A percentile compares a stretch with the other conserved stretches of the same genome.
These are phyloP conservation scores for Pangasius larnaudii DNA, from an alignment of 2,797 vertebrate species.

Conservation along the genomic window DNA sequence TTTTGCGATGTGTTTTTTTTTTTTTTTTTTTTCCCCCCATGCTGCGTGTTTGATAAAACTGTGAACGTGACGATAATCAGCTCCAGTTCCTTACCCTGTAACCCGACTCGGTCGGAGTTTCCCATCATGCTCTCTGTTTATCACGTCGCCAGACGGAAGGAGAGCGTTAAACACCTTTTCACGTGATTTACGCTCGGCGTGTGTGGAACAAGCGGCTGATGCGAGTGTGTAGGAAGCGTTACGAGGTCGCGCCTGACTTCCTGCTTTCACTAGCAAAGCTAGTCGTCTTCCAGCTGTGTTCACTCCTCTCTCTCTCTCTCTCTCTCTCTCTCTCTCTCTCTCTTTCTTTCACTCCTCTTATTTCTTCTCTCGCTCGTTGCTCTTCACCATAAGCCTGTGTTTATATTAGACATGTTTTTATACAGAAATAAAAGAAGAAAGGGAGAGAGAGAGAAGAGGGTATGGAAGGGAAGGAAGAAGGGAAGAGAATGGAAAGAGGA, in stretches of 20 bases:
- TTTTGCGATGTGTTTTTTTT: not conserved
- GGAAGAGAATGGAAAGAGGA: not conserved
- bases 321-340: not conserved
- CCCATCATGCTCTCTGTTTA: constrained; percentile 22
- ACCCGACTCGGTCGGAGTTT: not conserved
- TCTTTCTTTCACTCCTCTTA: not conserved
- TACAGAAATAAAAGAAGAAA: not conserved
- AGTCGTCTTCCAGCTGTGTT: not conserved
- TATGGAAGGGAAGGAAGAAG: not conserved
- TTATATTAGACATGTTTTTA: not conserved
- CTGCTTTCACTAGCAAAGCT: not conserved
- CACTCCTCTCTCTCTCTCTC: not conserved
- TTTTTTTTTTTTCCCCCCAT: not conserved
- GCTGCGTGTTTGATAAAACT: not conserved
- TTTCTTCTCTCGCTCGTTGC: not conserved
- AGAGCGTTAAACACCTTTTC: not conserved
- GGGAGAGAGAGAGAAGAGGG: not conserved
- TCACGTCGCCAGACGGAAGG: not conserved
- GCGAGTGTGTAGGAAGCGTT: not conserved
- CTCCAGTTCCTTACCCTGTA: not conserved
- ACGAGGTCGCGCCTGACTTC: not conserved
- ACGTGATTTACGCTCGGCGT: not conserved
- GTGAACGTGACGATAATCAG: not conserved
- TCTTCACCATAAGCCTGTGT: not conserved
- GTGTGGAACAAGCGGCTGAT: not conserved